Evolutionary conservation across 2,888 invertebrate species (phyloP).

Genomic region (Mimumesa dahlbomi): DNA sequence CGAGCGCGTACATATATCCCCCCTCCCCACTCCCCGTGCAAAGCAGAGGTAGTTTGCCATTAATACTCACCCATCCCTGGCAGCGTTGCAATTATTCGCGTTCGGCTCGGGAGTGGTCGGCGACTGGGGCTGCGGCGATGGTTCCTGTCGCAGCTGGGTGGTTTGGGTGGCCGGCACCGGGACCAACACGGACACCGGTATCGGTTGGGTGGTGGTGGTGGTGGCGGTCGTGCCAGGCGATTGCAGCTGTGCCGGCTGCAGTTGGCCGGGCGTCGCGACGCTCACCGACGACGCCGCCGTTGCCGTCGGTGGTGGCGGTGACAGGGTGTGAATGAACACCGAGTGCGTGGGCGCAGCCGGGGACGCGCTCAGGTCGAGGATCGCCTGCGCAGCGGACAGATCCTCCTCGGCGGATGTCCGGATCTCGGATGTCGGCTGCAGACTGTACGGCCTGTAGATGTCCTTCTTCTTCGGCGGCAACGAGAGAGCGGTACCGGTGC

Average conservation of each 20-base stretch:
- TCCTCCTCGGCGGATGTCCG: slow-evolving; percentile 89
- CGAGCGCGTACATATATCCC: neutral
- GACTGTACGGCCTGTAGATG: slow-evolving; percentile 93
- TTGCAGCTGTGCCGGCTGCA: slow-evolving; percentile 55
- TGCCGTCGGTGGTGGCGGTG: slow-evolving; percentile 82
- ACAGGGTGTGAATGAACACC: slow-evolving; percentile 81
- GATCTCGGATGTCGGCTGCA: slow-evolving; percentile 80
- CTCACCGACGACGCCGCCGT: slow-evolving; percentile 29
- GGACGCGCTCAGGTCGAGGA: slow-evolving; percentile 93
- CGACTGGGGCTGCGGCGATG: slow-evolving; percentile 71
- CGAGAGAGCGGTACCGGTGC: slow-evolving; percentile 90
- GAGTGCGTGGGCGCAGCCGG: slow-evolving; percentile 83
- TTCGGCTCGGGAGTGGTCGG: slow-evolving; percentile 72
- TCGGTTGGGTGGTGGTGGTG: slow-evolving; percentile 65
- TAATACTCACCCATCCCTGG: slow-evolving; percentile 60
- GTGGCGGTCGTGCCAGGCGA: too few relatives aligned
- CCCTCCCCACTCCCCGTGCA: neutral
- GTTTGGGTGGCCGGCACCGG: slow-evolving; percentile 70
- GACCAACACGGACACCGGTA: slow-evolving; percentile 75
- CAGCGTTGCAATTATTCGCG: slow-evolving; percentile 58
- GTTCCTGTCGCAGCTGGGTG: slow-evolving; percentile 59
- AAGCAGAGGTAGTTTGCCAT: too few relatives aligned
- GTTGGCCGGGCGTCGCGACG: slow-evolving; percentile 21
- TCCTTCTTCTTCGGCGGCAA: slow-evolving; percentile 95
- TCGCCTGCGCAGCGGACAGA: slow-evolving; percentile 93